Evolutionary conservation across 2,797 vertebrate genomes (phyloP).

Genomic region (Geotria australis): DNA sequence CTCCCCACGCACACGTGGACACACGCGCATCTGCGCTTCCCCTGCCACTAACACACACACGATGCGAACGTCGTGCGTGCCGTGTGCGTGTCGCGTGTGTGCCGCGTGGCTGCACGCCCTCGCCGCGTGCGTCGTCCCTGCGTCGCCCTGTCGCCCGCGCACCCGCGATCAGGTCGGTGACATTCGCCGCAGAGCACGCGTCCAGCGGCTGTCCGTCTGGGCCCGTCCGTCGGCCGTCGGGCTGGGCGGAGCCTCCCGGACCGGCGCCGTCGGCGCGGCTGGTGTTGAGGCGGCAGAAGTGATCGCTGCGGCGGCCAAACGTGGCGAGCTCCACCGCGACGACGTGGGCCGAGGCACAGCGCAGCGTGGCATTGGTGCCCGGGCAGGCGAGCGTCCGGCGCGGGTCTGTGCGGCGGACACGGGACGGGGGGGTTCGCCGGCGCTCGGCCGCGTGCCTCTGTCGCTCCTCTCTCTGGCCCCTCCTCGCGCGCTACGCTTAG

Average conservation of each 20-base stretch:
- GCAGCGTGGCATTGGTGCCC: conserved; percentile 34
- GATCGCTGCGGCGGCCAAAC: conserved; percentile 33
- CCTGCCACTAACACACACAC: too few relatives aligned
- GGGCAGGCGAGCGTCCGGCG: conserved; percentile 31
- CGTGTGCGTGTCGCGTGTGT: too few relatives aligned
- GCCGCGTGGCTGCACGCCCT: too few relatives aligned
- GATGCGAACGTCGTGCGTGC: too few relatives aligned
- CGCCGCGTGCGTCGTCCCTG: too few relatives aligned
- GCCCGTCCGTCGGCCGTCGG: too few relatives aligned
- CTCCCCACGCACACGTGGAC: too few relatives aligned
- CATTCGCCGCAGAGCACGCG: conserved; percentile 38
- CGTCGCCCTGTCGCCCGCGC: conserved; percentile 1
- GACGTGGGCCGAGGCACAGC: conserved; percentile 53
- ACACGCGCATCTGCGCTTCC: too few relatives aligned
- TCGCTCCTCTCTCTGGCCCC: too few relatives aligned
- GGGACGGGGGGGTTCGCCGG: background rate
- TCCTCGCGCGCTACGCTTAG: too few relatives aligned
- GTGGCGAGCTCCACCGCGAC: conserved; percentile 38
- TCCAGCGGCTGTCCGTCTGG: conserved; percentile 5
- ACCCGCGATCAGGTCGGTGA: conserved; percentile 43
- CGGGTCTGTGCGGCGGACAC: conserved; percentile 13
- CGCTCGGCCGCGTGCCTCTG: too few relatives aligned
- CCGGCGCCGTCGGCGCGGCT: background rate
- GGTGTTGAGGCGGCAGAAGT: conserved; percentile 23
- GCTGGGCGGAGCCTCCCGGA: too few relatives aligned